A percentile compares a stretch with the other conserved stretches of the same genome.
These are phyloP conservation scores for Vespertilio murinus DNA, from an alignment of 2,797 vertebrate genomes.

Conservation along the genomic window DNA sequence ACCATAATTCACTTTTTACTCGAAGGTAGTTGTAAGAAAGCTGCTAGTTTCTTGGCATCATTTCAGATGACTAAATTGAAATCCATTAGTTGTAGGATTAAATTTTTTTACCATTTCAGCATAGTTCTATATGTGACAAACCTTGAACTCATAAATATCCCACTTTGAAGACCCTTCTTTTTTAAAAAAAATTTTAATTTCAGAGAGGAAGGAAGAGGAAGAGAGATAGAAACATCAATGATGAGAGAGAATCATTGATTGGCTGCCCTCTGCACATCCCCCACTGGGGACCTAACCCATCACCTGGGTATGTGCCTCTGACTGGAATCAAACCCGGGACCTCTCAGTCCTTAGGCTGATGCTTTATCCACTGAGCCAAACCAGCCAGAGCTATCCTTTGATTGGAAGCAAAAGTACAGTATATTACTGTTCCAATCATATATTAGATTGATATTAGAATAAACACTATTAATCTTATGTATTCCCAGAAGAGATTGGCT, in stretches of 20 bases:
- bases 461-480: conserved; percentile 62
- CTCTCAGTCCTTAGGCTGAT: no score
- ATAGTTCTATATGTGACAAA: conserved; percentile 48
- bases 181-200: no score
- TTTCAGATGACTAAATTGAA: conserved; percentile 60
- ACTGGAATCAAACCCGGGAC: no score
- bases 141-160: conserved; percentile 67
- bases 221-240: no score
- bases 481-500: conserved; percentile 62
- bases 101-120: conserved; percentile 39
- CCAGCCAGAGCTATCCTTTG: background rate
- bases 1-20: conserved; percentile 56
- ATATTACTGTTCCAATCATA: conserved; percentile 63
- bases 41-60: conserved; percentile 41
- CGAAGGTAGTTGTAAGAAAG: conserved; percentile 49
- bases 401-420: conserved; percentile 34
- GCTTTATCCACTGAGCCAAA: no score
- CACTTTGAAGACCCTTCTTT: background rate
- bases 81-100: background rate
- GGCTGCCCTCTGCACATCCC: no score
- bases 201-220: no score
- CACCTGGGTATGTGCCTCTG: no score
- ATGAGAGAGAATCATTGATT: no score
- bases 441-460: conserved; percentile 75
- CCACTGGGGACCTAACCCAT: no score